These are phyloP conservation scores for Mesoligia furuncula DNA, from an alignment of 2,888 invertebrate species.

Conservation along the genomic window DNA sequence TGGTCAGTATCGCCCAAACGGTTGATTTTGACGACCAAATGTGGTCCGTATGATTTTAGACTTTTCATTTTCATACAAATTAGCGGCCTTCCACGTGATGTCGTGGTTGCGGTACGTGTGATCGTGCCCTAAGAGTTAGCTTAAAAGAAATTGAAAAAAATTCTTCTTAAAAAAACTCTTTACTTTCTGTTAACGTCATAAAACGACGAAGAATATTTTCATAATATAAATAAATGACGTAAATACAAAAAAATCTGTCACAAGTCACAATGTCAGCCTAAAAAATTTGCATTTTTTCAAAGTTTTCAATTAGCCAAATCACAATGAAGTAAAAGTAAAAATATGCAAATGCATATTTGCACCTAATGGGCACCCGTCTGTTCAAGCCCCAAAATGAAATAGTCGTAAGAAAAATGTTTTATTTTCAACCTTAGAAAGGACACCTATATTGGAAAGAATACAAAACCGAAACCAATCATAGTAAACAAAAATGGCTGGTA, in stretches of 20 bases:
- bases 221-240: not conserved
- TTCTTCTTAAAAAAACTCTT: not conserved
- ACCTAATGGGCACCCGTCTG: not conserved
- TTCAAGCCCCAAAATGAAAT: not conserved
- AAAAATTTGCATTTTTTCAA: not conserved
- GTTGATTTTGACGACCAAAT: not conserved
- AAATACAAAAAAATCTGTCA: constrained; percentile 7
- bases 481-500: not conserved
- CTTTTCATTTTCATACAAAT: not conserved
- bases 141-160: not conserved
- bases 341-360: not conserved
- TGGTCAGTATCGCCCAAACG: not conserved
- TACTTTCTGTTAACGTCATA: not conserved
- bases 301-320: too few species aligned
- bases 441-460: not conserved
- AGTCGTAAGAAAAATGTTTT: not conserved
- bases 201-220: not conserved
- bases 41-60: not conserved
- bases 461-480: not conserved
- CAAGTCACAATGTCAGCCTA: constrained; percentile 4
- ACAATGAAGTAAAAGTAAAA: constrained; percentile 4
- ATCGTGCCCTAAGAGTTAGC: not conserved
- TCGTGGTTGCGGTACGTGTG: not conserved
- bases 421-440: not conserved
- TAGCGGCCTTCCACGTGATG: not conserved